Conservation (phyloP, 2,113 vertebrate species). For the Oplegnathus fasciatus region DNA sequence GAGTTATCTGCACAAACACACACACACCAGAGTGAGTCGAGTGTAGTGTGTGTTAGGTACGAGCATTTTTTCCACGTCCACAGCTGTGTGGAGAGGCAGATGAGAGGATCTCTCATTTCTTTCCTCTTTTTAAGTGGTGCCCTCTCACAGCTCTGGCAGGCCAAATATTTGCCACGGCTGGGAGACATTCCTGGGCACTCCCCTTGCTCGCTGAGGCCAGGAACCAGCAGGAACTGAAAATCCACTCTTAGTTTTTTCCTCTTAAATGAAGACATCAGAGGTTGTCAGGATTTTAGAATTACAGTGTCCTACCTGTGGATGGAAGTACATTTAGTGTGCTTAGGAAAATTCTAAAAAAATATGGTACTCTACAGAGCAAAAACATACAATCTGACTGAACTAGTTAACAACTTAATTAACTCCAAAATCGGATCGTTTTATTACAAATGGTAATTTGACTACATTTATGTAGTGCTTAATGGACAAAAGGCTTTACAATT, state of each 20-base stretch:
- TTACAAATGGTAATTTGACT: too few relatives aligned
- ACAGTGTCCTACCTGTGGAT: neutral
- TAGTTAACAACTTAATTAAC: too few relatives aligned
- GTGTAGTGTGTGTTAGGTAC: conserved; percentile 19
- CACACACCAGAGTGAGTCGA: conserved; percentile 9
- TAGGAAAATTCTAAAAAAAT: neutral
- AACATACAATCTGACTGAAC: too few relatives aligned
- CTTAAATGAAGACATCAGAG: conserved; percentile 51
- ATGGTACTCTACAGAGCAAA: neutral
- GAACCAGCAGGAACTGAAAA: conserved; percentile 45
- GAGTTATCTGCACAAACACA: conserved; percentile 38
- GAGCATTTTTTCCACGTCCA: conserved; percentile 40
- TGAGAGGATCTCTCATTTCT: conserved; percentile 65
- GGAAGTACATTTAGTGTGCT: neutral
- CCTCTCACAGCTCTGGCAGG: conserved; percentile 58
- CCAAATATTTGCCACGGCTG: conserved; percentile 77
- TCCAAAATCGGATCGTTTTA: too few relatives aligned
- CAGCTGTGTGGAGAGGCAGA: conserved; percentile 35
- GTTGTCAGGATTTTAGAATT: conserved; percentile 30
- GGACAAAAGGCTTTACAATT: too few relatives aligned
- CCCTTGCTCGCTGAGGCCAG: conserved; percentile 49
- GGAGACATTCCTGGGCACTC: conserved; percentile 79
- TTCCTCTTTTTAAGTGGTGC: conserved; percentile 62
- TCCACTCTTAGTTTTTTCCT: conserved; percentile 24
- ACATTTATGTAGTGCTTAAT: too few relatives aligned